A percentile compares a stretch with the other conserved stretches of the same genome.
These are phyloP conservation scores for Drosophila borealis DNA, from an alignment of 2,888 invertebrate species.

Conservation along the genomic window DNA sequence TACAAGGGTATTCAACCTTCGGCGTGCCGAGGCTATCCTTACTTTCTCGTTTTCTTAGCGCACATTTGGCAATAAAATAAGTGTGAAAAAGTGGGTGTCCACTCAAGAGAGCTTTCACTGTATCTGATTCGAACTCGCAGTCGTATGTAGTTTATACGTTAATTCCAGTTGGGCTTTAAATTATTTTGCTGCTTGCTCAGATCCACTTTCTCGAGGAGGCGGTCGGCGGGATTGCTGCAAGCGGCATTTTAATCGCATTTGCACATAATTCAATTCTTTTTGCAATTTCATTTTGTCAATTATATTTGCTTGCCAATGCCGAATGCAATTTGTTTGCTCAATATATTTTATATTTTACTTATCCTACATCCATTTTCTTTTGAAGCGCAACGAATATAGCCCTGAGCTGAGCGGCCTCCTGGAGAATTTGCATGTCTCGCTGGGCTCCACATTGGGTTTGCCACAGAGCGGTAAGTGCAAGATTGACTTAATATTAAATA, in stretches of 20 bases:
- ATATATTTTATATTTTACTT: conserved; percentile 20
- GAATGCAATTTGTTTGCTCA: conserved; percentile 50
- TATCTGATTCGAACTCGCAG: conserved; percentile 28
- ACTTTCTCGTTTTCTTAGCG: too few species aligned
- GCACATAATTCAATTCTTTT: conserved; percentile 73
- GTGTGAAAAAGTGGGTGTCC: background rate
- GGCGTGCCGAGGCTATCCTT: too few species aligned
- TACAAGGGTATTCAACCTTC: too few species aligned
- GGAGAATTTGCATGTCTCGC: conserved; percentile 84
- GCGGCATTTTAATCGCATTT: conserved; percentile 74
- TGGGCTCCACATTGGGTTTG: conserved; percentile 84
- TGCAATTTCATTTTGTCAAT: conserved; percentile 71
- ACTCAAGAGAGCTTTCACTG: background rate
- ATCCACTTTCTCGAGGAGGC: background rate
- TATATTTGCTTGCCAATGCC: conserved; percentile 52
- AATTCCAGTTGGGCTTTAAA: conserved; percentile 64
- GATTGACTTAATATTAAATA: conserved; percentile 1
- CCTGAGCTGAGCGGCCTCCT: conserved; percentile 84
- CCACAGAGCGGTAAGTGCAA: conserved; percentile 83
- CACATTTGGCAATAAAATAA: too few species aligned
- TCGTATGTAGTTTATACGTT: conserved; percentile 39
- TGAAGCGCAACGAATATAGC: conserved; percentile 83
- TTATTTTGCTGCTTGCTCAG: conserved; percentile 59
- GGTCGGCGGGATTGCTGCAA: conserved; percentile 20
- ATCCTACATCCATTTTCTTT: conserved; percentile 1